Evolutionary conservation across 1,140 invertebrate genomes (phyloP), one percentile per base, ranked within the genome.

Genomic region (Uloborus diversus): DNA sequence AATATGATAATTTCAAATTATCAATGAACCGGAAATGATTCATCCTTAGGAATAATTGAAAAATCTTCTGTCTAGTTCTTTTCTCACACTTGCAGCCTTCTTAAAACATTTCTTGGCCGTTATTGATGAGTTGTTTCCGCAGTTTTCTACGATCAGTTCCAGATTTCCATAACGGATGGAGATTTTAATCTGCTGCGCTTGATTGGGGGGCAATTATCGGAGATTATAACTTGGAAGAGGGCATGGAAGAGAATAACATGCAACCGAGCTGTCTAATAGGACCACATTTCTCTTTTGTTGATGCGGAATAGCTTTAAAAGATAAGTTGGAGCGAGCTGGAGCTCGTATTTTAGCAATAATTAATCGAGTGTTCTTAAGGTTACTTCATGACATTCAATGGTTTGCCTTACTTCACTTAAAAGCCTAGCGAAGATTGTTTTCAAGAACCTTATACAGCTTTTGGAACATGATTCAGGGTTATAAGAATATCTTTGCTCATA

Each of bases 161-260:
- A 75, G 57, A 75, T 75, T 75, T 75, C 37, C 71, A 75, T 75
- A 75, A 75, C 51, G 62, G 59, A 75, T 75, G 71, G 37, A 51
- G 42, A 42, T 42, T 27, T 61, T 75, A 75, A 75, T 75, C 71
- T 35, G 37, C 33, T 47, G 32, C 57, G 32, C 51, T 32, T 59
- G 56, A 59, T 53, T 14, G 23, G 37, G n/a, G 37, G 42, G 71
- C 71, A 75, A 75, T 75, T 75, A 75, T 64, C 57, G 33, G 59
- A 75, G 71, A 75, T 75, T 62, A 75, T 62, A 37, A 47, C 56
- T n/a, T n/a, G n/a, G n/a, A n/a, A 42, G 17, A 42, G 37, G 30
- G n/a, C 32, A 9, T 9, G 25, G n/a, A n/a, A 61, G 23, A 30
- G 33, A 32, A 32, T 47, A 30, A 68, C 25, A 14, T 75, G 57